Evolutionary conservation across 2,797 vertebrate genomes (phyloP).

Genomic region (Lepidocolaptes lacrymiger): DNA sequence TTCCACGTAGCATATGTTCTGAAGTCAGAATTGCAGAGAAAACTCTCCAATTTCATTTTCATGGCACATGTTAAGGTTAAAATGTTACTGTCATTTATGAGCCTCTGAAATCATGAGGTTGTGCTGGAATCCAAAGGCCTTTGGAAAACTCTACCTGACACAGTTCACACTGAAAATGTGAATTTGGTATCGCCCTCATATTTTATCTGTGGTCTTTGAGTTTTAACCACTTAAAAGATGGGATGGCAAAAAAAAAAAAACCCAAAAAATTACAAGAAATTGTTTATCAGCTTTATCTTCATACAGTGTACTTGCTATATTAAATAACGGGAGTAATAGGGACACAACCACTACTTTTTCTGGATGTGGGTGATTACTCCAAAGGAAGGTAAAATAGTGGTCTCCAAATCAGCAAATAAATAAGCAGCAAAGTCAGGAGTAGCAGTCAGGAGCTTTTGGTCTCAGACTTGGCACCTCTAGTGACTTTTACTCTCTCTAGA

Average conservation of each 20-base stretch:
- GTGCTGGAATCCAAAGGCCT: neutral
- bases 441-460: neutral
- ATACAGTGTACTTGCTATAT: neutral
- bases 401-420: neutral
- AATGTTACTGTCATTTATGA: neutral
- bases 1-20: neutral
- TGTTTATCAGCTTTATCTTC: neutral
- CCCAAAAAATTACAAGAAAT: neutral
- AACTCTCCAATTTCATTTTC: conserved; percentile 12
- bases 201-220: neutral
- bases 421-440: neutral
- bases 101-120: neutral
- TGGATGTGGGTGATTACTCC: neutral
- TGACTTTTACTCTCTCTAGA: neutral
- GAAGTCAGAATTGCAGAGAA: neutral
- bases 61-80: conserved; percentile 20
- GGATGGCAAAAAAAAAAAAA: neutral
- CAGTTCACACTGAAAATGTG: neutral
- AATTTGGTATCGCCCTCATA: neutral
- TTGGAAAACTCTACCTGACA: neutral
- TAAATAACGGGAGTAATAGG: neutral
- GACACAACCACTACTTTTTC: neutral
- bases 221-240: neutral
- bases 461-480: neutral
- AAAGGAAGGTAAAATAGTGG: neutral